Evolutionary conservation across 2,888 invertebrate genomes (phyloP), one percentile per base, ranked within the genome.

Genomic region (Cosmia trapezina): DNA sequence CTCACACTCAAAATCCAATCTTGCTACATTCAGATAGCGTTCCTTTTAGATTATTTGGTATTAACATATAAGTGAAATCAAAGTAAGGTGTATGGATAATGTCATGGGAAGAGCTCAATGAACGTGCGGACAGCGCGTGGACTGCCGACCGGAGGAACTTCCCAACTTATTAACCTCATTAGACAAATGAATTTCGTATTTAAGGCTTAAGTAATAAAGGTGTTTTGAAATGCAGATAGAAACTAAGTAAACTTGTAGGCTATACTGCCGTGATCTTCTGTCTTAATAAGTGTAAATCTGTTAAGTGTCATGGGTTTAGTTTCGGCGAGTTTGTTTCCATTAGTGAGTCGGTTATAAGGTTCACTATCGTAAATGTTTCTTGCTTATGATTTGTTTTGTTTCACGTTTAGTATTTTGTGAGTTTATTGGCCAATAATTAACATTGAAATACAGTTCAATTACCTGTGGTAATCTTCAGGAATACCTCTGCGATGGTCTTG

Each of bases 31-130:
- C 0, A 0, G 0, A 0, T 85, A 88, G 41, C 73, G 85, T 82
- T 47, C 53, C 60, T 82, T 84, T 77, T 81, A 0, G 14, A 43
- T 63, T 68, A 67, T 33, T 64, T 43, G 37, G 43, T 76, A 73
- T 70, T 77, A 71, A 80, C 70, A 78, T 78, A 78, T 92, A 91
- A 65, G 90, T 78, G 83, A 84, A 79, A 87, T 86, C 83, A 86
- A 84, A 84, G 85, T 87, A 80, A 85, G 81, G 83, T 81, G 83
- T 79, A 83, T 83, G 93, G 93, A 94, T 96, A 96, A 96, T 96
- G 96, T 96, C 96, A 96, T 96, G 96, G 96, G 96, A 96, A 96
- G 95, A 94, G 93, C 96, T 95, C 94, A 95, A 94, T 95, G 95
- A 95, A 95, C 94, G 94, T 92, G 93, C 95, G 95, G 96, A 94